phyloP scores from a whole-genome alignment of 1,140 invertebrate genomes.

The Nixonia krombeini region DNA sequence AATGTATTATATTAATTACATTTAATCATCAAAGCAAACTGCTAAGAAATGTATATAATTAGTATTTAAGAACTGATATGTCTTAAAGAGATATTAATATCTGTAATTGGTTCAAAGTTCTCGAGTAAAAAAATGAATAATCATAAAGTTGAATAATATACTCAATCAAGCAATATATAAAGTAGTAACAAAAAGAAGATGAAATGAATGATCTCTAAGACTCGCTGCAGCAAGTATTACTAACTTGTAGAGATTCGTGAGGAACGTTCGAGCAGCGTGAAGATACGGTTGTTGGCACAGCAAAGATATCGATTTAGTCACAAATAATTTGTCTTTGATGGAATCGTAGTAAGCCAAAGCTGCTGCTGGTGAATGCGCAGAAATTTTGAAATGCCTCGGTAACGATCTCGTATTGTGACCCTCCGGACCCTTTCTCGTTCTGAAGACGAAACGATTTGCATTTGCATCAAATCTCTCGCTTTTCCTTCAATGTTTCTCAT shows the following conservation, averaged over 20 bases:
- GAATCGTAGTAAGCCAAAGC: slow-evolving; percentile 92
- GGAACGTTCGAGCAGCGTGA: slow-evolving; percentile 85
- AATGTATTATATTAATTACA: too few relatives aligned
- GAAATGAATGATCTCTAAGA: too few relatives aligned
- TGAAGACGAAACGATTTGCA: slow-evolving; percentile 62
- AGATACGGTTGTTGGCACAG: slow-evolving; percentile 93
- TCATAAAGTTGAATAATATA: too few relatives aligned
- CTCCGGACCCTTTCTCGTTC: slow-evolving; percentile 74
- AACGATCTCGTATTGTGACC: slow-evolving; percentile 82
- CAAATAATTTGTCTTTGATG: slow-evolving; percentile 92
- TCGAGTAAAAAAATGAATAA: too few relatives aligned
- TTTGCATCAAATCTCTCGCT: background rate
- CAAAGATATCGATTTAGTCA: slow-evolving; percentile 94
- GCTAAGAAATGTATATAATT: too few relatives aligned
- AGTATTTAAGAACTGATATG: too few relatives aligned
- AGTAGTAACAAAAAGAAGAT: slow-evolving; percentile 4
- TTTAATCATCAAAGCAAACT: too few relatives aligned
- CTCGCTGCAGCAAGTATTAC: too few relatives aligned
- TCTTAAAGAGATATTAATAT: too few relatives aligned
- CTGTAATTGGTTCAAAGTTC: too few relatives aligned
- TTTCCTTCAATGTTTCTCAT: too few relatives aligned
- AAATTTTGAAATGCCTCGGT: slow-evolving; percentile 89
- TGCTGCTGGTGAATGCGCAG: slow-evolving; percentile 80
- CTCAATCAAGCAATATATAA: too few relatives aligned
- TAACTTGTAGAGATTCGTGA: slow-evolving; percentile 89